Base-by-base conservation (phyloP, 2,113 vertebrate genomes). In the Chloropsis hardwickii region DNA sequence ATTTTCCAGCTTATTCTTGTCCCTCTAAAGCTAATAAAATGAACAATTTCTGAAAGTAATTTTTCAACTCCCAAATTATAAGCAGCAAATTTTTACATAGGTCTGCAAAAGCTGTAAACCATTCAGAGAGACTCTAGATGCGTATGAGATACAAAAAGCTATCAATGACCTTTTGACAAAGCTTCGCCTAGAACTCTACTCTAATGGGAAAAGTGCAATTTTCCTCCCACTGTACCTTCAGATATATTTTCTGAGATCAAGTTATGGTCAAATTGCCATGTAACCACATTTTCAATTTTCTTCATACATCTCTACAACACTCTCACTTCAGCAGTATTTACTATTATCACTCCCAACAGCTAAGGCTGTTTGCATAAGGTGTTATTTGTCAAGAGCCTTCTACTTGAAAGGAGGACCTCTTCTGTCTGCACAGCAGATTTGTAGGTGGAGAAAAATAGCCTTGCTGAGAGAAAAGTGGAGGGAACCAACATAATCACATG, bases 381-480 rank as follows among this genome's bases (percentile, higher is more conserved):
- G 51, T 40, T 71, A 84, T 56, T 77, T 94, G 81, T 57, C 73
- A 90, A 65, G 71, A 86, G 73, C 67, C 28, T 70, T 54, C 27
- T 76, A 85, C 73, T 81, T 50, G 62, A 86, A 90, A 62, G 79
- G 74, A 90, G 92, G 88, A 80, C 64, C 92, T 90, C 66, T 92
- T 86, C 82, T 86, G 80, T 21, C 67, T 88, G 64, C 76, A 73
- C 42, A 88, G 71, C 58, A 83, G 47, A 81, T 78, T 58, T 81
- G 70, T 47, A 90, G 79, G 58, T 69, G 78, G 53, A 94, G 62
- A 45, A 90, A 81, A 81, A 35, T 5, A 88, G 50, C 42, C 82
- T 77, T 73, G 67, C 39, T 80, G 74, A 73, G 61, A 81, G 44
- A 58, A 69, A 80, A 85, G 48, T 33, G 33, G 31, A 82, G 22